Percentiles rank a stretch among this genome's conserved stretches.
phyloP scores from a whole-genome alignment of 2,888 invertebrate species.

The Drosophila dives region DNA sequence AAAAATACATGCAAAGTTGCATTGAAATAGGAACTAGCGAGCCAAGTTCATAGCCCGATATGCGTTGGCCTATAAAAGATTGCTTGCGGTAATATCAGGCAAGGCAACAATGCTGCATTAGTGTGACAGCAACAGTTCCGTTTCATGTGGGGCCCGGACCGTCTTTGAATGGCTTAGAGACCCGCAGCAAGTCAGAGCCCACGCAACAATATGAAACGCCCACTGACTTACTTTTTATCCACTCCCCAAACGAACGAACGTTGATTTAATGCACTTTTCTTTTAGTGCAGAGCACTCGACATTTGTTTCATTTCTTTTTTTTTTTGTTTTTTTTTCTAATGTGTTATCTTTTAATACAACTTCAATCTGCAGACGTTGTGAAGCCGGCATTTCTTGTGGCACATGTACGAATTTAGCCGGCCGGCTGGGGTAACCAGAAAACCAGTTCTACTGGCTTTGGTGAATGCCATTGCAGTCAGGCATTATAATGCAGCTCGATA shows the following conservation, averaged over 20 bases:
- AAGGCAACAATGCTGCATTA: slow-evolving; percentile 67
- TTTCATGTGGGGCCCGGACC: slow-evolving; percentile 59
- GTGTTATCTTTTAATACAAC: slow-evolving; percentile 76
- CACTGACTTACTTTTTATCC: slow-evolving; percentile 73
- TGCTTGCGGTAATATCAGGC: slow-evolving; percentile 25
- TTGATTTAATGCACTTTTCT: slow-evolving; percentile 65
- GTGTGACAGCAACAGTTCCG: slow-evolving; percentile 68
- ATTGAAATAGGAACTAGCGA: slow-evolving; percentile 29
- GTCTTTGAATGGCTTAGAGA: slow-evolving; percentile 21
- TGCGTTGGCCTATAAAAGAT: slow-evolving; percentile 55
- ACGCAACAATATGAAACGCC: slow-evolving; percentile 52
- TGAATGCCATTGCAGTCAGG: slow-evolving; percentile 29
- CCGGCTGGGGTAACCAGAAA: slow-evolving; percentile 49
- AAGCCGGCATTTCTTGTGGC: slow-evolving; percentile 48
- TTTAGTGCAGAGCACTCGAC: slow-evolving; percentile 33
- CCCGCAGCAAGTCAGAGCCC: slow-evolving; percentile 15
- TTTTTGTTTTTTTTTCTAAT: slow-evolving; percentile 48
- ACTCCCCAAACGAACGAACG: slow-evolving; percentile 21
- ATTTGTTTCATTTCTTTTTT: slow-evolving; percentile 9
- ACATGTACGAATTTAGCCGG: slow-evolving; percentile 63
- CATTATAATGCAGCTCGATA: slow-evolving; percentile 37
- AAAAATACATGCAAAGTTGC: slow-evolving; percentile 31
- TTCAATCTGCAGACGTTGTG: slow-evolving; percentile 68
- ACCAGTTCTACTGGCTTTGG: slow-evolving; percentile 62
- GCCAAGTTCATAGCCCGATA: slow-evolving; percentile 53